A percentile compares a stretch with the other conserved stretches of the same genome.
Conservation (phyloP, 37 sponge, comb jelly and placozoan genomes). For the Eunapius fragilis region DNA sequence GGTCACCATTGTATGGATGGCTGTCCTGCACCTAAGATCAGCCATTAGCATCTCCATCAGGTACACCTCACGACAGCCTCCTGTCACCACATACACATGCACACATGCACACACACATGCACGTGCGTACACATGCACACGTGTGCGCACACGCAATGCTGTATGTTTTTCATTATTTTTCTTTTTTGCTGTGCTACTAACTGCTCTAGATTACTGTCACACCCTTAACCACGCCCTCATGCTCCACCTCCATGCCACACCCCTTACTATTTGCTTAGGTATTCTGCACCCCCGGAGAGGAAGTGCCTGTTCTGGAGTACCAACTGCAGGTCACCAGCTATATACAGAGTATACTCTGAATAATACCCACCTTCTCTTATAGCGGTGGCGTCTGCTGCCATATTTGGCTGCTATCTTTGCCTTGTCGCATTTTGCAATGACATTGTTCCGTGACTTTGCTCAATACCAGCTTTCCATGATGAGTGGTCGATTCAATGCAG, state of each 20-base stretch:
- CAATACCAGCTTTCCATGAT: constrained; percentile 22
- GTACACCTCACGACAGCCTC: neutral
- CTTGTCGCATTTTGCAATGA: constrained; percentile 31
- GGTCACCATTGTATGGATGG: constrained; percentile 62
- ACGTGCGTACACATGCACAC: too few species aligned
- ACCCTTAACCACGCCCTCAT: too few species aligned
- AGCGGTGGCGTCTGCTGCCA: constrained; percentile 90
- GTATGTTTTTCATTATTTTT: too few species aligned
- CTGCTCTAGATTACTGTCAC: too few species aligned
- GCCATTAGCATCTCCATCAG: constrained; percentile 68
- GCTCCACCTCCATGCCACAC: neutral
- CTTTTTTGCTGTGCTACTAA: too few species aligned
- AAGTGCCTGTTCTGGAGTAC: constrained; percentile 88
- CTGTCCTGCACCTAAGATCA: constrained; percentile 2
- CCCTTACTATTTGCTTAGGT: too few species aligned
- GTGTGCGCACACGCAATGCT: too few species aligned
- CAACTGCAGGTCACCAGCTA: constrained; percentile 73
- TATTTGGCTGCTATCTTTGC: constrained; percentile 66
- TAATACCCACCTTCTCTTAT: constrained; percentile 4
- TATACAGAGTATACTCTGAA: neutral
- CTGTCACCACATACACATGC: too few species aligned
- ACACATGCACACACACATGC: too few species aligned
- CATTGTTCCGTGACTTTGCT: constrained; percentile 42
- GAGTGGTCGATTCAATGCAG: constrained; percentile 46
- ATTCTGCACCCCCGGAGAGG: constrained; percentile 44